Conservation (phyloP, 2,888 invertebrate species). For the Lottia scabra region DNA sequence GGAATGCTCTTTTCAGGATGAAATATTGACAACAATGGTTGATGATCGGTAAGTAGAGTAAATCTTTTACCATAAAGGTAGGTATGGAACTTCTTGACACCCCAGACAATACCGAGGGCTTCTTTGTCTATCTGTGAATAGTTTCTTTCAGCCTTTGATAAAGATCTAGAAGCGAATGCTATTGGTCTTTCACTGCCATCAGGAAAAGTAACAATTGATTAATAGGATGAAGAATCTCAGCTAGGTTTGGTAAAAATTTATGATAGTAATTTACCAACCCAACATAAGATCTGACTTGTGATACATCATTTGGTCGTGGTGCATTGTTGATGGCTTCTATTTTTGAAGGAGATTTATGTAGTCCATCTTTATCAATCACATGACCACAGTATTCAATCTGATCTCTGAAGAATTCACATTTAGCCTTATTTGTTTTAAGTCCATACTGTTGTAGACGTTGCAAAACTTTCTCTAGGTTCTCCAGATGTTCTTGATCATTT, state of each 20-base stretch:
- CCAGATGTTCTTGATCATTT: slow-evolving; percentile 20
- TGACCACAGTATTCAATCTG: slow-evolving; percentile 26
- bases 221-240: neutral
- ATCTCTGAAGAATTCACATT: slow-evolving; percentile 17
- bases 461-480: slow-evolving; percentile 19
- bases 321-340: slow-evolving; percentile 1
- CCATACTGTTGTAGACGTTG: slow-evolving; percentile 17
- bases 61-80: slow-evolving; percentile 67
- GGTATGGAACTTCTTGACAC: slow-evolving; percentile 65
- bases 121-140: slow-evolving; percentile 68
- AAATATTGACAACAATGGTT: slow-evolving; percentile 66
- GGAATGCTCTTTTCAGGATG: slow-evolving; percentile 51
- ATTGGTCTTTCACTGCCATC: slow-evolving; percentile 66
- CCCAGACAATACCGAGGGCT: slow-evolving; percentile 66
- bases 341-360: slow-evolving; percentile 26
- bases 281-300: too few relatives aligned
- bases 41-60: slow-evolving; percentile 66
- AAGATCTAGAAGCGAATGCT: slow-evolving; percentile 66
- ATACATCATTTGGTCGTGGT: neutral
- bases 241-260: slow-evolving; percentile 14
- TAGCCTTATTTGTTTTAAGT: slow-evolving; percentile 17
- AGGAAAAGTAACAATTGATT: slow-evolving; percentile 9
- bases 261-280: slow-evolving; percentile 2
- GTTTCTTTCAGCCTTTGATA: slow-evolving; percentile 63
- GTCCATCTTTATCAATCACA: slow-evolving; percentile 27